These are phyloP conservation scores for Aurelia sp. DNA, from an alignment of 30 jellyfish, hydroid and myxozoan genomes.

Conservation along the genomic window DNA sequence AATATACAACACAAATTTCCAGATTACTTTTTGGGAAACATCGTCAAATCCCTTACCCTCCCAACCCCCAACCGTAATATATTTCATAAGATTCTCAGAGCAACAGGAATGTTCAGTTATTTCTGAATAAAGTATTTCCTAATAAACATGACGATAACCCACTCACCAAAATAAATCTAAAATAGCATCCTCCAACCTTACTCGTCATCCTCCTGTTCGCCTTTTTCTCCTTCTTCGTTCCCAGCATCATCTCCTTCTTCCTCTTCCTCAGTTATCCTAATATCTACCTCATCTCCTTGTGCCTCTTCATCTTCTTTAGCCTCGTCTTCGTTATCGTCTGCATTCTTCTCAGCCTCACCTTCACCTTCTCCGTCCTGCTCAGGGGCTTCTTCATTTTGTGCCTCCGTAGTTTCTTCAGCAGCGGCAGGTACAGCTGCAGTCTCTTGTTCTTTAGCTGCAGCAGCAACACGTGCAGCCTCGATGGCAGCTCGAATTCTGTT, in stretches of 20 bases:
- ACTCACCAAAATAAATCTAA: too few relatives aligned
- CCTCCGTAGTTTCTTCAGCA: constrained; percentile 29
- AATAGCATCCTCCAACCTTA: neutral
- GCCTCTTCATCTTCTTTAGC: constrained; percentile 4
- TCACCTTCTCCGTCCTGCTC: constrained; percentile 38
- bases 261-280: constrained; percentile 19
- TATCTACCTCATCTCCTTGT: constrained; percentile 42
- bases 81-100: neutral
- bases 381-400: constrained; percentile 21
- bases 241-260: neutral
- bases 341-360: constrained; percentile 17
- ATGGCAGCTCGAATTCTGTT: constrained; percentile 81
- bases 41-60: neutral
- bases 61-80: neutral
- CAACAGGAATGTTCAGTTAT: too few relatives aligned
- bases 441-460: constrained; percentile 50
- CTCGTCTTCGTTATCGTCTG: constrained; percentile 44
- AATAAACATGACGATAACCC: neutral
- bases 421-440: constrained; percentile 35
- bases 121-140: neutral
- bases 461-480: constrained; percentile 80
- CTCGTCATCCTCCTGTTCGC: constrained; percentile 34
- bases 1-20: constrained; percentile 23
- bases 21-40: neutral
- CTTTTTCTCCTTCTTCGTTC: too few relatives aligned